These are phyloP conservation scores for Acrocera orbiculus DNA, from an alignment of 2,888 invertebrate species.

Conservation along the genomic window DNA sequence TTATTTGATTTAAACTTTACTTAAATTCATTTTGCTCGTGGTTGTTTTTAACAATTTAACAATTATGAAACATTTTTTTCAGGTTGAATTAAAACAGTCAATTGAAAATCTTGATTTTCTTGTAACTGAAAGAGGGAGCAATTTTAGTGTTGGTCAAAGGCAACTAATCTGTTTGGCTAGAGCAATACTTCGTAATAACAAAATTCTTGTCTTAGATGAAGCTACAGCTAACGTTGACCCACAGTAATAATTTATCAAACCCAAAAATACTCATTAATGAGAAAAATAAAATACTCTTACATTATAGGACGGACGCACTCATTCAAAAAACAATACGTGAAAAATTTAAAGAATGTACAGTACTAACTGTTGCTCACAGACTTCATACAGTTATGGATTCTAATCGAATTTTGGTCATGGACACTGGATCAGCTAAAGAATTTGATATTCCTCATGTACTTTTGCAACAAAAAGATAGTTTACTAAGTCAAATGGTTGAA, in stretches of 20 bases:
- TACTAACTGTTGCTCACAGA: conserved; percentile 80
- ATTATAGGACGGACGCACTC: conserved; percentile 53
- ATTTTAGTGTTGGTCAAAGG: conserved; percentile 49
- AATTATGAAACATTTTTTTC: too few species aligned
- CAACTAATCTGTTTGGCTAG: conserved; percentile 50
- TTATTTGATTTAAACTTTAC: too few species aligned
- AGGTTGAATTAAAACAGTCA: conserved; percentile 37
- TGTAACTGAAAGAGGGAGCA: conserved; percentile 38
- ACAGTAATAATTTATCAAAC: too few species aligned
- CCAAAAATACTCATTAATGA: too few species aligned
- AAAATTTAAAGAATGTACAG: conserved; percentile 67
- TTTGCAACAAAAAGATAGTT: conserved; percentile 40
- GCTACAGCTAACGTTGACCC: conserved; percentile 53
- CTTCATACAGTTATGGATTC: conserved; percentile 88
- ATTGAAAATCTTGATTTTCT: conserved; percentile 35
- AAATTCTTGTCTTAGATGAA: conserved; percentile 47
- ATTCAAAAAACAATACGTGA: conserved; percentile 69
- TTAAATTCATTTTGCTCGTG: too few species aligned
- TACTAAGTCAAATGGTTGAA: conserved; percentile 50
- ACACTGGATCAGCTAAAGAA: conserved; percentile 57
- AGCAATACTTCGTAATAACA: conserved; percentile 43
- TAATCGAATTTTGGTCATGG: conserved; percentile 74
- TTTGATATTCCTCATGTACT: conserved; percentile 51
- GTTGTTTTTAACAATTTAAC: background rate
- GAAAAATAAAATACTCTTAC: conserved; percentile 14